Evolutionary conservation across 2,113 vertebrate species (phyloP), one percentile per base, ranked within the genome.

Genomic region (Scomber scombrus): DNA sequence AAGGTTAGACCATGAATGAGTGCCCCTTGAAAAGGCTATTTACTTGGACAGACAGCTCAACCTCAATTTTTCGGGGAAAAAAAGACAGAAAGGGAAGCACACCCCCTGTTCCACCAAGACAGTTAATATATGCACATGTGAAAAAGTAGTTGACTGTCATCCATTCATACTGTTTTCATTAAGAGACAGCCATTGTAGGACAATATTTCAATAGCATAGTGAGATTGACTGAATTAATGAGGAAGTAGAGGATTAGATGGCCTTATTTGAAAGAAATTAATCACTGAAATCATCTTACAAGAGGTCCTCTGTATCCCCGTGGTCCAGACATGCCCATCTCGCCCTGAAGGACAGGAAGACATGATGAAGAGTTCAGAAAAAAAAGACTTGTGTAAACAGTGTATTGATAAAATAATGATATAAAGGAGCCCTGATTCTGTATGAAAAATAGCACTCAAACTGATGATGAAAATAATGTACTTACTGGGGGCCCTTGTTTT

Each of bases 271-370:
- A 21, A 60, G 9, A 23, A 80, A 71, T 46, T 1, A 71, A 70
- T n/a, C 2, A 23, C 7, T 63, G 13, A 81, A 86, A 79, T 5
- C 4, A 34, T 78, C 93, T 91, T 93, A 96, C 95, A 67, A 58
- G 45, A 54, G 70, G 19, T 81, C 95, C 95, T 74, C 23, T 80
- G 84, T 94, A 91, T 78, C 94, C 95, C 31, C 63, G 91, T 57
- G 84, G 73, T 81, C 95, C 95, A 54, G 82, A 2, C 43, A 82
- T 7, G 13, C 94, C 94, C 77, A 68, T 91, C 67, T 82, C 72
- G 45, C 95, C 94, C 95, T 96, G 72, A 1, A 66, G 21, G 18
- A 84, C 21, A 21, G 47, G 2, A 66, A 45, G 14, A 76, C 40
- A 73, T 47, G 3, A 64, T 34, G 45, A 77, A 11, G 1, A 45